Base-by-base conservation (phyloP, 2,797 vertebrate genomes). In the Todus mexicanus region DNA sequence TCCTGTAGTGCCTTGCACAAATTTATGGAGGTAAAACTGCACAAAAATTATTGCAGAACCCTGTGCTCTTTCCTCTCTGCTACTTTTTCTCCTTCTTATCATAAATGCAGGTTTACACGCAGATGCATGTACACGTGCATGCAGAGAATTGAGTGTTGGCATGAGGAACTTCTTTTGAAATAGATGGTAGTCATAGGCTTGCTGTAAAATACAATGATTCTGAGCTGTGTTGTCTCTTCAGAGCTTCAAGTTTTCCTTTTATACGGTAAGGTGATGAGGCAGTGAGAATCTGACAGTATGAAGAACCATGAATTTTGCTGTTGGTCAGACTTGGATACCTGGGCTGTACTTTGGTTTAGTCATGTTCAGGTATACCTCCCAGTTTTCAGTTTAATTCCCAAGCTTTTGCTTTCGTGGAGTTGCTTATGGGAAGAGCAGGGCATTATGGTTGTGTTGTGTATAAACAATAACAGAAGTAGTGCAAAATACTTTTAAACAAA, bases 101-200 rank as follows among this genome's bases (percentile, higher is more conserved):
- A 3, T 15, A 6, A 6, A 31, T 59, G 13, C 5, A 0, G 35
- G 1, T 2, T 1, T 64, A 23, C n/a, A 19, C 37, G 29, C 15
- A 45, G 40, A 9, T 59, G 15, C 21, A 17, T 1, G 1, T 35
- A 12, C 27, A 27, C 27, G 7, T n/a, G 31, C 35, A 26, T 8
- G 13, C 21, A 57, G 45, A 40, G 77, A 7, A 78, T 45, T 22
- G 51, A 25, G n/a, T 43, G 31, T 9, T 83, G 50, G 26, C 15
- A 18, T 6, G 21, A 78, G 68, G 20, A 76, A 47, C 15, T 78
- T 21, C 5, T 37, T 51, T 51, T 35, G 16, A 25, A 71, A 70
- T 23, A 35, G 25, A 2, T 50, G 8, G 5, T 23, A 43, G 25
- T 27, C 51, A 73, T 38, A 27, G 16, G 9, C 53, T 75, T 66